Conservation (phyloP, 2,797 vertebrate species). For the Novumbra hubbsi region DNA sequence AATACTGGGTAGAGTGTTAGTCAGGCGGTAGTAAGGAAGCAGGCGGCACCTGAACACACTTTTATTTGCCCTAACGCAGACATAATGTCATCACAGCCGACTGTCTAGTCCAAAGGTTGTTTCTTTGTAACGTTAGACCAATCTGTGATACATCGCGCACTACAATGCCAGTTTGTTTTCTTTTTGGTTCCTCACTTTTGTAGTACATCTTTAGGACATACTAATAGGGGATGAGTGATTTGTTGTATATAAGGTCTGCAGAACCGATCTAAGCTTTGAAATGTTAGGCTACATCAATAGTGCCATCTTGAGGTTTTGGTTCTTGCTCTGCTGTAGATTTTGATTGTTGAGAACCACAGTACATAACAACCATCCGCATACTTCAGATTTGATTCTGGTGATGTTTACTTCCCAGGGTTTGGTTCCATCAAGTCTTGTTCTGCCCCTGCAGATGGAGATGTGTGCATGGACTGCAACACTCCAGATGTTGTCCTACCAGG, state of each 20-base stretch:
- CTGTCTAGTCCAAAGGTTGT: not conserved
- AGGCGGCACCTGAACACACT: not conserved
- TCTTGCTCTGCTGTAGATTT: not conserved
- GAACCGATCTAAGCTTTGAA: not conserved
- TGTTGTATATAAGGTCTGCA: not conserved
- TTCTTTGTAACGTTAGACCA: not conserved
- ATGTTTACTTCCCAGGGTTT: not conserved
- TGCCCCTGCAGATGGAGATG: not conserved
- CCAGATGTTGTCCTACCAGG: not conserved
- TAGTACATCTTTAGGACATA: not conserved
- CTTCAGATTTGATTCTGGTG: not conserved
- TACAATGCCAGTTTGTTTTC: not conserved
- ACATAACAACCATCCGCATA: not conserved
- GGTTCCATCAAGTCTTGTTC: not conserved
- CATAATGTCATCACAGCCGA: not conserved
- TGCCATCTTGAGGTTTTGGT: constrained; percentile 42
- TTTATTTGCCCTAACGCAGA: not conserved
- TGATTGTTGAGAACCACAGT: not conserved
- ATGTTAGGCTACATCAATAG: constrained; percentile 8
- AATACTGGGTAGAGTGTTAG: not conserved
- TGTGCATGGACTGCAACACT: not conserved
- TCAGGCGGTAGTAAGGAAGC: not conserved
- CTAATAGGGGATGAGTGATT: not conserved
- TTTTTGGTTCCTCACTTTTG: not conserved
- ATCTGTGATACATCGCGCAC: not conserved